Conservation (phyloP, 2,113 vertebrate genomes). For the Nycticorax nycticorax region DNA sequence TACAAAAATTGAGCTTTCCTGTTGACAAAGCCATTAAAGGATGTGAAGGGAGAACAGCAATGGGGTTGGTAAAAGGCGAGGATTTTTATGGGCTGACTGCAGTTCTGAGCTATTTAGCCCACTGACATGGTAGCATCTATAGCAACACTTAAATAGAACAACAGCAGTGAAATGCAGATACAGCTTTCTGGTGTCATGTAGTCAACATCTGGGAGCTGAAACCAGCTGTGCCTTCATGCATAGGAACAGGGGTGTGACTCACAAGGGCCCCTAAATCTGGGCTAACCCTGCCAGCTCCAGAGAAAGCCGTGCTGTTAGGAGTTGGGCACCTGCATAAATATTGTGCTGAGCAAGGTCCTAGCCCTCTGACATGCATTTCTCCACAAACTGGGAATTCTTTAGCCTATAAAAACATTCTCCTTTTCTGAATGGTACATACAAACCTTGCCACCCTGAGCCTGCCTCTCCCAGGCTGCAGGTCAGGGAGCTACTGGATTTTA, state of each 20-base stretch:
- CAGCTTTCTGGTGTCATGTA: background rate
- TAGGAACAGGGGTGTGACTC: background rate
- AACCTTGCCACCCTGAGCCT: background rate
- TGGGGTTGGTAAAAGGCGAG: background rate
- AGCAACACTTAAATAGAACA: background rate
- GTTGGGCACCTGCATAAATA: background rate
- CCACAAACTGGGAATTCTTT: background rate
- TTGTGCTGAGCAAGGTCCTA: rapidly evolving
- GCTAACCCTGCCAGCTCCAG: background rate
- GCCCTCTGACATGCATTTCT: background rate
- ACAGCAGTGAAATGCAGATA: background rate
- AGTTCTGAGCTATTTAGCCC: background rate
- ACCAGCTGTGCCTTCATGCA: background rate
- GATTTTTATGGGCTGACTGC: background rate
- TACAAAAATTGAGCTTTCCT: background rate
- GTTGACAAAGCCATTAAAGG: background rate
- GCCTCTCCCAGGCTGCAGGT: background rate
- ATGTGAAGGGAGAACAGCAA: background rate
- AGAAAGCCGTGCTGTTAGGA: background rate
- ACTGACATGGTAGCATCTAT: background rate
- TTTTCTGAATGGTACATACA: background rate
- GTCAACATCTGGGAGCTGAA: background rate
- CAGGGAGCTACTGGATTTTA: background rate
- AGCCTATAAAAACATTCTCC: background rate
- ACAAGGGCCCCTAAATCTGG: background rate